Evolutionary conservation across 2,113 vertebrate species (phyloP).

Genomic region (Melanocharis versteri): DNA sequence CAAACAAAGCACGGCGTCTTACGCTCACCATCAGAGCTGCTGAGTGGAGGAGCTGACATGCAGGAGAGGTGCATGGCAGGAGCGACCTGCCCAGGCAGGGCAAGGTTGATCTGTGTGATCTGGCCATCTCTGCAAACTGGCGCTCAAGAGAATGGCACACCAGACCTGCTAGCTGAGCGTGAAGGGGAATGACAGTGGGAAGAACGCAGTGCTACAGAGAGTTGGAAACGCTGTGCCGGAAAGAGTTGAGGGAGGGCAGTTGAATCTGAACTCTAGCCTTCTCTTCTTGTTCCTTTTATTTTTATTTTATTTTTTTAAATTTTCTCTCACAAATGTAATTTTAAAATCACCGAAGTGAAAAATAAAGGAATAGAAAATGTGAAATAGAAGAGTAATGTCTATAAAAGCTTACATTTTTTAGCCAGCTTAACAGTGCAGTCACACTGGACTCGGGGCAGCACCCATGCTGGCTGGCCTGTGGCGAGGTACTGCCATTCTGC

Average conservation of each 20-base stretch:
- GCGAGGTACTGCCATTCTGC: background rate
- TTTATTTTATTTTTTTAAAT: background rate
- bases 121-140: background rate
- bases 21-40: background rate
- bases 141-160: background rate
- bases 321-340: background rate
- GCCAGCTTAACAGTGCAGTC: background rate
- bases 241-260: background rate
- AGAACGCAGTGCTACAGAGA: background rate
- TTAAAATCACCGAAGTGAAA: background rate
- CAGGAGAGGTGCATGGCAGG: background rate
- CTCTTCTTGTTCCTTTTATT: background rate
- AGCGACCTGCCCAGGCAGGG: background rate
- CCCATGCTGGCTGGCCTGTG: constrained; percentile 11
- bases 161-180: background rate
- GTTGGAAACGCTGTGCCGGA: background rate
- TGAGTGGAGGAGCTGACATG: background rate
- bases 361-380: background rate
- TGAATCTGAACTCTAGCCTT: background rate
- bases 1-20: background rate
- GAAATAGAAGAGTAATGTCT: background rate
- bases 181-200: background rate
- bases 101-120: background rate
- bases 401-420: constrained; percentile 39
- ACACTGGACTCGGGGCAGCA: background rate